Percentiles rank a stretch among this genome's conserved stretches.
These are phyloP conservation scores for Cheirogaleus medius DNA, from an alignment of 2,113 vertebrate genomes.

Conservation along the genomic window DNA sequence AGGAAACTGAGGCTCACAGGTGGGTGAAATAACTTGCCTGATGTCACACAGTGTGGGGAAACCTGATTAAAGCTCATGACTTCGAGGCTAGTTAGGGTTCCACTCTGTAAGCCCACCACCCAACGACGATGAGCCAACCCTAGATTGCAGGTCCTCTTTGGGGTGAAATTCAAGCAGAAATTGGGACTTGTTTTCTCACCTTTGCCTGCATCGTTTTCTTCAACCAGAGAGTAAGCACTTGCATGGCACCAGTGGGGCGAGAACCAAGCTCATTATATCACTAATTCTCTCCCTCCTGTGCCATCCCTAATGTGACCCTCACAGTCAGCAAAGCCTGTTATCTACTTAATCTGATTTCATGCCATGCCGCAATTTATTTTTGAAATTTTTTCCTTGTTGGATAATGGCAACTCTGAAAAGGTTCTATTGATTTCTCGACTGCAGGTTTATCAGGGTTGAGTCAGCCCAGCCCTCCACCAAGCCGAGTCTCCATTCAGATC, in stretches of 20 bases:
- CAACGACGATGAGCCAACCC: neutral
- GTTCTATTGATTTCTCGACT: constrained; percentile 64
- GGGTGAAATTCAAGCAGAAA: neutral
- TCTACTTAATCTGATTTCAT: constrained; percentile 66
- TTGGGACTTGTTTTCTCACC: neutral
- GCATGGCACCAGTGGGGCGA: neutral
- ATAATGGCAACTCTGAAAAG: constrained; percentile 62
- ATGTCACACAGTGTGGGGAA: neutral
- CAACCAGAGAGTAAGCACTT: neutral
- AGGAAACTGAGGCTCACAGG: neutral
- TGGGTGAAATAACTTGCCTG: neutral
- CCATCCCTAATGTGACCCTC: neutral
- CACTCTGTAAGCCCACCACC: neutral
- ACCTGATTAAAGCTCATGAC: neutral
- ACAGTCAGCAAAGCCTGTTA: constrained; percentile 62
- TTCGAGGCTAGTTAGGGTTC: neutral
- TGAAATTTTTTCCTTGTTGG: constrained; percentile 51
- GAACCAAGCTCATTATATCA: neutral
- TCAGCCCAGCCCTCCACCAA: constrained; percentile 34
- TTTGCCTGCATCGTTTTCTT: neutral
- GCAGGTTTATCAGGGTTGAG: constrained; percentile 54
- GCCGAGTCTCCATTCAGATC: constrained; percentile 39
- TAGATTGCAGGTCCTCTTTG: neutral
- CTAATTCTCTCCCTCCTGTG: constrained; percentile 6
- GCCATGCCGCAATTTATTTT: constrained; percentile 57